Evolutionary conservation across 2,888 invertebrate species (phyloP), one percentile per base, ranked within the genome.

Genomic region (Leistus spinibarbis): DNA sequence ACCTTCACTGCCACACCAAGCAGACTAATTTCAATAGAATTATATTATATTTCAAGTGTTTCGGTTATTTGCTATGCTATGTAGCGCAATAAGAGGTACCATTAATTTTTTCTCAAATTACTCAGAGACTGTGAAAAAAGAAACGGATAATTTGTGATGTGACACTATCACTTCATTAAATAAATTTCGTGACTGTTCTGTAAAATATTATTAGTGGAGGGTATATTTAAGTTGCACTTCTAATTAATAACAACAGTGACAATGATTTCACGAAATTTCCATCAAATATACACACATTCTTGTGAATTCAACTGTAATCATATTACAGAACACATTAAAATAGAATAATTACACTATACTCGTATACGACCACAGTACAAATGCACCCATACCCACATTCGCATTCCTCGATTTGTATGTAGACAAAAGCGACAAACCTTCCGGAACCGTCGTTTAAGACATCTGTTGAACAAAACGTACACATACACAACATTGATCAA

Each of bases 331-430:
- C 57, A 69, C 62, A 69, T 69, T 69, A 71, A 71, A 65, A 65
- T 71, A 24, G 56, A 71, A 71, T 65, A 71, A 71, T 71, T 71
- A 65, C 71, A 71, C 56, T 27, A 27, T 64, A n/a, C n/a, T n/a
- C n/a, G n/a, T n/a, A 57, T 57, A 64, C 64, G 60, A 60, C 10
- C 16, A 60, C 10, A 60, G 60, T 16, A 3, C 3, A 60, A 60
- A 60, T 19, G 10, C 60, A 13, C 60, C 19, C 17, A n/a, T 40
- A 40, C 40, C 40, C 40, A 40, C 40, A 40, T 40, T 40, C 13
- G 13, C 40, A 40, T 40, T 40, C 40, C 40, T 40, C 40, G 22
- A 19, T 60, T 19, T 17, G 19, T 22, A 17, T 19, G 60, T 7
- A 60, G 60, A 60, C 60, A 60, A 60, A 20, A 19, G 60, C 17